Evolutionary conservation across 23 tunicate genomes (phyloP), one percentile per base, ranked within the genome.

Genomic region (Ciona savignyi): DNA sequence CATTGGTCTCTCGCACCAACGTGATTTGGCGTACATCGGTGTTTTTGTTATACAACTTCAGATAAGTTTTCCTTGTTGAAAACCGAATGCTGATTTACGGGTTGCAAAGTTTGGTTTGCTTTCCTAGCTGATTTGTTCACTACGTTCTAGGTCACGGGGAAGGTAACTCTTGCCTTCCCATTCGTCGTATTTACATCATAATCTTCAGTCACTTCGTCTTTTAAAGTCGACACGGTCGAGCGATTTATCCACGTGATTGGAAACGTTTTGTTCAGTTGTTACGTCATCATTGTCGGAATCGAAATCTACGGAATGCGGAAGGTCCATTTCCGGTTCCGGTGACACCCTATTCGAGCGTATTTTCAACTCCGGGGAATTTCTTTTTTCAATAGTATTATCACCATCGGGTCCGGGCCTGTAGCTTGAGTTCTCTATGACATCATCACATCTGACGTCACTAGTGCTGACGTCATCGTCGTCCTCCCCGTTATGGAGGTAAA

Each of bases 401-500:
- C 56, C 56, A 42, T 42, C 56, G 15, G 56, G 56, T 42, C 56
- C 15, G 11, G 56, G 15, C 56, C 56, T 42, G 11, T 6, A 42
- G 15, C 56, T 15, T 6, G 11, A 9, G 56, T 20, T 4, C 24
- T 11, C 24, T 20, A 63, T 25, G n/a, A n/a, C n/a, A 25, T 63
- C 67, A 25, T 63, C 28, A 4, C 15, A 4, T 4, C 67, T 22
- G 6, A 23, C 67, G 28, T 25, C 67, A n/a, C 26, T 32, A 24
- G 1, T 1, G 1, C 24, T 48, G 32, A 33, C 76, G 26, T 72
- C 70, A 2, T 67, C 63, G 25, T 82, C 75, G 62, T 65, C 81
- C 21, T 66, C 67, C 20, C 74, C 71, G 21, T 25, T 23, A n/a
- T 87, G 82, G 24, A 75, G 31, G 42, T 87, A 88, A 3, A 88